Conservation (phyloP, 2,113 vertebrate genomes). For the Takifugu bimaculatus region DNA sequence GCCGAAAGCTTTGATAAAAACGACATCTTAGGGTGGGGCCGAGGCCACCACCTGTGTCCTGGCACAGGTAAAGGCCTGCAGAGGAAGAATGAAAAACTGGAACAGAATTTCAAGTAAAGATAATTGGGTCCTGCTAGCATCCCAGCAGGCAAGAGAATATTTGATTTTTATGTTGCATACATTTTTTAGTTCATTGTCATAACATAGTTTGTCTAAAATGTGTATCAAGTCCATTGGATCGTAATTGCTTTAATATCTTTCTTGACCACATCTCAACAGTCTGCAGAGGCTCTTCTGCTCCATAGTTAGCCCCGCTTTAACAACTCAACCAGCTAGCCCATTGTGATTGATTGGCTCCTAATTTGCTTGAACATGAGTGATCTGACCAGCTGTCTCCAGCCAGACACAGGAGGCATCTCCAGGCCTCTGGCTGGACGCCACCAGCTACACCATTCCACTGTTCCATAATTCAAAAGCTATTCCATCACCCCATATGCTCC, state of each 20-base stretch:
- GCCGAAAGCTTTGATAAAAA: constrained; percentile 33
- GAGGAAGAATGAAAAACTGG: not conserved
- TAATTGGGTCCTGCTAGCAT: no score
- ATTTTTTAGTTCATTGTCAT: no score
- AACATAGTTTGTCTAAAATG: no score
- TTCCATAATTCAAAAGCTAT: constrained; percentile 72
- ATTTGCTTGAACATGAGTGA: constrained; percentile 64
- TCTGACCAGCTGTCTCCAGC: constrained; percentile 71
- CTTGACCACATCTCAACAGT: constrained; percentile 28
- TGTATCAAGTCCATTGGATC: no score
- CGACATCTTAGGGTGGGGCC: constrained; percentile 21
- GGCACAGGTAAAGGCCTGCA: not conserved
- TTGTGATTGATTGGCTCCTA: constrained; percentile 72
- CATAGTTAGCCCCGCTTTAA: constrained; percentile 33
- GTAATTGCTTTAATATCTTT: no score
- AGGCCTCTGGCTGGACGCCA: constrained; percentile 70
- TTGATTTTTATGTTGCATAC: no score
- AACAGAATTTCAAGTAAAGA: no score
- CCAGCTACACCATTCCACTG: constrained; percentile 64
- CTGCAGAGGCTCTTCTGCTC: not conserved
- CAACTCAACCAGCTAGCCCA: constrained; percentile 46
- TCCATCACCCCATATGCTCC: constrained; percentile 63
- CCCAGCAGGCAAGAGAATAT: no score
- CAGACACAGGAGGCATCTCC: constrained; percentile 50
- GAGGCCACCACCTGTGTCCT: constrained; percentile 7